Percentiles rank a stretch among this genome's conserved stretches.
Conservation (phyloP, 2,113 vertebrate genomes). For the Alces alces region DNA sequence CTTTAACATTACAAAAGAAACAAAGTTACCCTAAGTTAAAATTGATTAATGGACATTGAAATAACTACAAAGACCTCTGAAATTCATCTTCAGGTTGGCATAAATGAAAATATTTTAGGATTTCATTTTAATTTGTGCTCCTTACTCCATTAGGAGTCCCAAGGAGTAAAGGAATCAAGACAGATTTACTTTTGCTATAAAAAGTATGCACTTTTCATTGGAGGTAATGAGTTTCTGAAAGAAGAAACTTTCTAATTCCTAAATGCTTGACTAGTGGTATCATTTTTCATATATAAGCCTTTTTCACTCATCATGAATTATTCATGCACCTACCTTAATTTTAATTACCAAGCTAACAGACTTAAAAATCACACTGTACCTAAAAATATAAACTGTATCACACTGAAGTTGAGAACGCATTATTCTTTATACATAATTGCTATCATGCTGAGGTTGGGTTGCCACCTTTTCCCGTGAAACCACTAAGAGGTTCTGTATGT, state of each 20-base stretch:
- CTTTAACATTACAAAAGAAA: conserved; percentile 3
- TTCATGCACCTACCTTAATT: conserved; percentile 79
- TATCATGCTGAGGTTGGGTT: conserved; percentile 74
- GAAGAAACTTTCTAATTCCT: not conserved
- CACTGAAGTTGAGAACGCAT: conserved; percentile 73
- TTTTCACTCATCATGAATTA: conserved; percentile 76
- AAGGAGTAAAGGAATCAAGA: not conserved
- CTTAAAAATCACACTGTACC: conserved; percentile 78
- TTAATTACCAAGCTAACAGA: conserved; percentile 78
- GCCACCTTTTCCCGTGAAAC: conserved; percentile 71
- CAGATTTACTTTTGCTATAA: not conserved
- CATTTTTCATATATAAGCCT: conserved; percentile 56
- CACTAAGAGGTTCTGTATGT: conserved; percentile 57
- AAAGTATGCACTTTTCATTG: not conserved
- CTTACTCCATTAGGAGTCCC: not conserved
- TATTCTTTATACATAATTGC: conserved; percentile 78
- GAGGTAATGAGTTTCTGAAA: not conserved
- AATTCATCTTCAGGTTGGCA: not conserved
- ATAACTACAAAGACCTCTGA: not conserved
- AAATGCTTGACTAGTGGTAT: not conserved
- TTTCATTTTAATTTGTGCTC: not conserved
- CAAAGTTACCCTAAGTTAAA: not conserved
- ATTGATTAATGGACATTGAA: not conserved
- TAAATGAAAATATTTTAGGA: not conserved
- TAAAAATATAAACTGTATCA: conserved; percentile 79